Conservation (phyloP, 1,140 invertebrate genomes). For the Asobara japonica region DNA sequence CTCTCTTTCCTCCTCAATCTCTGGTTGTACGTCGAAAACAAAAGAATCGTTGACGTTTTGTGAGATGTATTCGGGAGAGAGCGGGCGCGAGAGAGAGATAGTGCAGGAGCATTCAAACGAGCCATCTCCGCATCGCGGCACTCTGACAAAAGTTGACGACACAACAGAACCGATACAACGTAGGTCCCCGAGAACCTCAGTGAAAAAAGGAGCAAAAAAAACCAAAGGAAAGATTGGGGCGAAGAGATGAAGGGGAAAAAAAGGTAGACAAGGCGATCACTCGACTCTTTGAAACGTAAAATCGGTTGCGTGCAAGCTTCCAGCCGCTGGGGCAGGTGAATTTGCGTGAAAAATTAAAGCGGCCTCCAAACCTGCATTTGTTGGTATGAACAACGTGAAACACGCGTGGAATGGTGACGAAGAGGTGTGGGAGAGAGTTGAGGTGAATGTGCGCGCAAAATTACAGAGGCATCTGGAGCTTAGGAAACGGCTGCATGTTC, state of each 20-base stretch:
- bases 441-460: not conserved
- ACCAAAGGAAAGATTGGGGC: not conserved
- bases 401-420: not conserved
- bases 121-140: constrained; percentile 41
- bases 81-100: not conserved
- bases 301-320: not conserved
- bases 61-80: constrained; percentile 45
- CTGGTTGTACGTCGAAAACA: constrained; percentile 49
- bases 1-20: not conserved
- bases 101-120: constrained; percentile 58
- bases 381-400: not conserved
- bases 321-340: not conserved
- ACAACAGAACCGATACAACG: constrained; percentile 21
- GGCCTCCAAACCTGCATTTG: not conserved
- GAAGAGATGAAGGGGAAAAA: not conserved
- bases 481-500: not conserved
- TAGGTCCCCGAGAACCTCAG: not conserved
- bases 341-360: constrained; percentile 23
- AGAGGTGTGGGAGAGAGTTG: not conserved
- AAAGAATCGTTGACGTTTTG: constrained; percentile 63
- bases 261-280: not conserved
- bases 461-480: not conserved
- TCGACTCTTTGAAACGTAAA: not conserved
- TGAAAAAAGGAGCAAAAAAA: not conserved
- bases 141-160: constrained; percentile 58